Base-by-base conservation (phyloP, 2,888 invertebrate genomes). In the Toxonevra muliebris region DNA sequence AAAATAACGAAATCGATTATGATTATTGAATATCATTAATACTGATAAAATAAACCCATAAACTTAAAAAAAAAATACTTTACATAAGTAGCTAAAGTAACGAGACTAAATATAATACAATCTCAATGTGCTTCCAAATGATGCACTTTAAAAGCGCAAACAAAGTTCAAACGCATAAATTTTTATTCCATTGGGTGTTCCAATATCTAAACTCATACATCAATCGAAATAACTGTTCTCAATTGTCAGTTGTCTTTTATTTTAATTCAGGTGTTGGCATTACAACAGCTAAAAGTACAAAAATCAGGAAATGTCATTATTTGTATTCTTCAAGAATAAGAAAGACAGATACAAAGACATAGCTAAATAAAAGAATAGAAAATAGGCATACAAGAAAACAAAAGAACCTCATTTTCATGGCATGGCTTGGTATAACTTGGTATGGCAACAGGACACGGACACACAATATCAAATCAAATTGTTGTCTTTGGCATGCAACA, bases 301-400 rank as follows among this genome's bases (percentile, higher is more conserved):
- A 79, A 74, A 77, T 78, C 79, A 79, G 79, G 79, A 79, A 79
- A 79, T 79, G 79, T 76, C 80, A 79, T 78, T 76, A 79, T 74
- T 77, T 73, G 66, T 19, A 48, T 48, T 13, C 17, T 20, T 19
- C 20, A n/a, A 17, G 7, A 5, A 54, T 48, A 50, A 9, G 41
- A 50, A 40, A 42, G 43, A 43, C n/a, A 13, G 19, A 9, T 5
- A 43, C 42, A 41, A 61, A 41, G 43, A 43, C 30, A 48, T 40
- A 50, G n/a, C 12, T 42, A 61, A 61, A n/a, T 30, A 40, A 61
- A 50, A 12, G 41, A 40, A 52, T 13, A 40, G 8, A 57, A 30
- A 30, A 70, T 45, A 66, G 66, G 66, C 57, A 66, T 15, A 20
- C 50, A 61, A 12, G n/a, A n/a, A 17, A 30, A 40, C 13, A 50